These are phyloP conservation scores for Megalops atlanticus DNA, from an alignment of 2,113 vertebrate genomes.

Conservation along the genomic window DNA sequence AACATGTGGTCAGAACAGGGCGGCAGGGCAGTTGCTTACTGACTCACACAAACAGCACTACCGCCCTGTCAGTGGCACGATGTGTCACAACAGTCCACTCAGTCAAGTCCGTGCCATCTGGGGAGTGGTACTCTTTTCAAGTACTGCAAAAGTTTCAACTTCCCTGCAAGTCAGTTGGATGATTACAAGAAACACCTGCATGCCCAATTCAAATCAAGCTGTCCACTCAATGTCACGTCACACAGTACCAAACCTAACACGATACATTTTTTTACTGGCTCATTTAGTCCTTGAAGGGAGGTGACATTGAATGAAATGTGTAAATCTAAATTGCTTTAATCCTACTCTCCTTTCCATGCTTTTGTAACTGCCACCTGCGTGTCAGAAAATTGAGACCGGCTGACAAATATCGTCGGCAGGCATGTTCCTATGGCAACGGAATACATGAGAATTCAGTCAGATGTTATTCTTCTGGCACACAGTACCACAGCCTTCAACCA, in stretches of 20 bases:
- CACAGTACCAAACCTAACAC: not conserved
- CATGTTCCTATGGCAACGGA: constrained; percentile 30
- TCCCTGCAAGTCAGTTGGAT: no score
- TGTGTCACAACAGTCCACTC: no score
- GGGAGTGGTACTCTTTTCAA: no score
- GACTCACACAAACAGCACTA: no score
- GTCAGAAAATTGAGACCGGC: constrained; percentile 1
- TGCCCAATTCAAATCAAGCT: no score
- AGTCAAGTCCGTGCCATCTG: no score
- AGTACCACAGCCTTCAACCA: constrained; percentile 9
- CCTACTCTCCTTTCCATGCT: not conserved
- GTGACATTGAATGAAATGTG: not conserved
- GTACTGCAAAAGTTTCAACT: no score
- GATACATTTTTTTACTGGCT: not conserved
- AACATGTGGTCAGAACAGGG: no score
- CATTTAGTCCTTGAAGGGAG: no score
- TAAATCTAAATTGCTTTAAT: not conserved
- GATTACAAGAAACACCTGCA: no score
- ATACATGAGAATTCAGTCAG: not conserved
- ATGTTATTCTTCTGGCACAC: constrained; percentile 20
- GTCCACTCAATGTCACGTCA: not conserved
- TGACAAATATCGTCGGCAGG: not conserved
- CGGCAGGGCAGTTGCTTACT: no score
- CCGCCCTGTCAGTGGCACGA: no score
- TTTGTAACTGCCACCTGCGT: constrained; percentile 2